Conservation (phyloP, 2,888 invertebrate species). For the Dysmachus trigonus region DNA sequence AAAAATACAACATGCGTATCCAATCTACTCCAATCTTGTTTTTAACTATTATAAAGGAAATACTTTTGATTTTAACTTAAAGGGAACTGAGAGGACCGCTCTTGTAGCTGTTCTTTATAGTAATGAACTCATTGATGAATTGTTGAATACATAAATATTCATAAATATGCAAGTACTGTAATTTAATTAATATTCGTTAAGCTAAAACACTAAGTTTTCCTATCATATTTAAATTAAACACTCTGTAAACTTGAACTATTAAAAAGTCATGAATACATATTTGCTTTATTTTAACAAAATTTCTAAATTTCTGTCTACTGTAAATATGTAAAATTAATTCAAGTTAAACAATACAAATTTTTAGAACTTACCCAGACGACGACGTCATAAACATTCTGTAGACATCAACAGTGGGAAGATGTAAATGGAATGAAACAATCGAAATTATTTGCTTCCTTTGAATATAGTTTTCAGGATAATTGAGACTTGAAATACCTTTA, state of each 20-base stretch:
- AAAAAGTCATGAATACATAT: neutral
- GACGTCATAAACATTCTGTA: constrained; percentile 29
- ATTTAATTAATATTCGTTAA: neutral
- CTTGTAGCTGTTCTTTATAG: neutral
- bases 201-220: neutral
- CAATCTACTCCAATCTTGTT: neutral
- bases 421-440: constrained; percentile 34
- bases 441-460: constrained; percentile 24
- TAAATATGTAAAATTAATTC: neutral
- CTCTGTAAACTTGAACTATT: neutral
- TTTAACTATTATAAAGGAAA: neutral
- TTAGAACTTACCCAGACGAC: constrained; percentile 8
- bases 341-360: constrained; percentile 28
- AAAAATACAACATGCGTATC: neutral
- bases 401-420: constrained; percentile 34
- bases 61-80: neutral
- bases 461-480: neutral
- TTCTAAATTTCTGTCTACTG: neutral
- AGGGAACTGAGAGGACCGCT: neutral
- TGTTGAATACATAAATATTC: neutral
- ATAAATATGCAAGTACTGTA: too few relatives aligned
- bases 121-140: neutral
- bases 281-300: neutral
- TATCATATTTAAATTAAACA: neutral
- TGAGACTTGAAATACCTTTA: constrained; percentile 5